Evolutionary conservation across 1,140 invertebrate species (phyloP), one percentile per base, ranked within the genome.

Genomic region (Cotesia typhae): DNA sequence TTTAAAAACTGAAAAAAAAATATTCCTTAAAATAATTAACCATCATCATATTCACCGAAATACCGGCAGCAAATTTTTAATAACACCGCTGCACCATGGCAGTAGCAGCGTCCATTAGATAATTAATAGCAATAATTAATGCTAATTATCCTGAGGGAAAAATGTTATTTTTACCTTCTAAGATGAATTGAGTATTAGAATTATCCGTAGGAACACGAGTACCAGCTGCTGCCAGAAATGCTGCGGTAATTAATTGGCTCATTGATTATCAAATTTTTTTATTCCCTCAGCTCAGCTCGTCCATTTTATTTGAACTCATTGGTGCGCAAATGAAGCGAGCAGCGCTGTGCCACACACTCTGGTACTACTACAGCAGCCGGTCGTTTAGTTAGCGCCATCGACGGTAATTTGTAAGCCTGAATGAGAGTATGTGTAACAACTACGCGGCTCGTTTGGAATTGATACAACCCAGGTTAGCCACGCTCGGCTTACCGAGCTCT

Each of bases 401-500:
- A 75, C 72, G 63, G 77, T 76, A 76, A 79, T 79, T 79, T 79
- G 73, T 79, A 79, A 71, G 73, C 63, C 55, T 47, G 41, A 47
- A 47, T 63, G 67, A 35, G n/a, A 38, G 37, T 20, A 17, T 59
- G 57, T 59, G 28, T 59, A 59, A 35, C 57, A 59, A 47, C 41
- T 47, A 59, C 57, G 17, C 20, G 17, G 57, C 57, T 59, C 20
- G 57, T 47, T 59, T 59, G 68, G 77, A 77, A 78, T 78, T 78
- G 77, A 78, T 77, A 77, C 68, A 76, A 72, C 69, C 73, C 64
- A 59, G 57, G 57, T 59, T 59, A 59, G 14, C 57, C 57, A 20
- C 20, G 57, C 14, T 59, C 57, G 57, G 57, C 57, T 59, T 59
- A 59, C 57, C 57, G 57, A 59, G 57, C 14, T 59, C 14, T 59